Base-by-base conservation (phyloP, 1,140 invertebrate species). In the Pseudomyrmex dendroicus region DNA sequence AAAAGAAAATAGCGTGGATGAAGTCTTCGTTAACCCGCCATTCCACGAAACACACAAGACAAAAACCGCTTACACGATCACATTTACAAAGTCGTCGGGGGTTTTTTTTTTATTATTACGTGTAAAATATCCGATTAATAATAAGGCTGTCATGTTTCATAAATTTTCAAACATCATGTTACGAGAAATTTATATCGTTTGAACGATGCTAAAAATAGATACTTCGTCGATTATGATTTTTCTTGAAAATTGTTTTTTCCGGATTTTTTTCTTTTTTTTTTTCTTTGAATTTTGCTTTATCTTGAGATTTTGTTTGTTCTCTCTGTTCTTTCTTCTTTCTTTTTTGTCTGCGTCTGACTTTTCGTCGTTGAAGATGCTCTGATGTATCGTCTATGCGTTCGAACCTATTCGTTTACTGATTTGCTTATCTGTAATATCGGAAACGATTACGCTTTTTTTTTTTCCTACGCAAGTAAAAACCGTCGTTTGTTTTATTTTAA, bases 11-110 rank as follows among this genome's bases (percentile, higher is more conserved):
- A 84, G 74, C 25, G 73, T 59, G 56, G 62, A 62, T 57, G 17
- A 86, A 25, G 17, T 67, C 68, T 82, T 74, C 44, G 59, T 76
- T 68, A 86, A 72, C 63, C 20, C 83, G 72, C 70, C 66, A 88
- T 62, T 80, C 80, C 8, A 64, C 35, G 46, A 82, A 82, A 76
- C 54, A 80, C 35, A 35, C 35, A 59, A 54, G 1, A 62, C 10
- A 63, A 57, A 56, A 73, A 85, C 10, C 22, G 52, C 72, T 22
- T 82, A 73, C 25, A 54, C 57, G 15, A 20, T 15, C 20, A 25
- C 57, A 17, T 35, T 66, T n/a, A 35, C 20, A 35, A 48, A 35
- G 62, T 50, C 61, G 35, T 25, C 25, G 2, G 0, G 35, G 56
- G 61, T 61, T 61, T 5, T 10, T 63, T 63, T 20, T 22, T 25